Conservation (phyloP, 2,888 invertebrate species). For the Theretra japonica region DNA sequence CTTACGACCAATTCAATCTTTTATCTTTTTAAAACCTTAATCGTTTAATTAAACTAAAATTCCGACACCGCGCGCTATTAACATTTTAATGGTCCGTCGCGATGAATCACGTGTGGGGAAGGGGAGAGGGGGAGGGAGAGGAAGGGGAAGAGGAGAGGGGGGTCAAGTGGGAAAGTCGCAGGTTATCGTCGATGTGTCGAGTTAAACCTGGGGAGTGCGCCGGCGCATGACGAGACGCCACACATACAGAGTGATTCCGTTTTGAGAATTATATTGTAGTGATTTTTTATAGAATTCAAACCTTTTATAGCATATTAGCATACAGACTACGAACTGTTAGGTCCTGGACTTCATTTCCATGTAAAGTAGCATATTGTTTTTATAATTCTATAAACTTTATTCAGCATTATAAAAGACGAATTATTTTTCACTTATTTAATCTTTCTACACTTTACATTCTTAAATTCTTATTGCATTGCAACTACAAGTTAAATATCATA, state of each 20-base stretch:
- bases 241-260: constrained; percentile 3
- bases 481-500: too few species aligned
- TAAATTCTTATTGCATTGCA: too few species aligned
- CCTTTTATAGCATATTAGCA: too few species aligned
- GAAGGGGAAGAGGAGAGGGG: neutral
- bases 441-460: too few species aligned
- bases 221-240: constrained; percentile 50
- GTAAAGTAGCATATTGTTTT: too few species aligned
- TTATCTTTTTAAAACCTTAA: neutral
- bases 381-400: too few species aligned
- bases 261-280: neutral
- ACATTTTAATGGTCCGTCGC: constrained; percentile 21
- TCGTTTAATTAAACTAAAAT: neutral
- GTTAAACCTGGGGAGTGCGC: constrained; percentile 45
- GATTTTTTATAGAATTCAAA: too few species aligned
- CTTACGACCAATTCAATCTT: neutral
- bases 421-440: too few species aligned
- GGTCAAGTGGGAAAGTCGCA: constrained; percentile 47
- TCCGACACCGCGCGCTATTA: constrained; percentile 8
- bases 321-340: too few species aligned
- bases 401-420: too few species aligned
- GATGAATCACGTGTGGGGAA: constrained; percentile 7
- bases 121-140: too few species aligned
- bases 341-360: too few species aligned
- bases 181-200: constrained; percentile 42